Percentiles rank a stretch among this genome's conserved stretches.
phyloP scores from a whole-genome alignment of 2,113 vertebrate genomes.

The Eulemur macaco region DNA sequence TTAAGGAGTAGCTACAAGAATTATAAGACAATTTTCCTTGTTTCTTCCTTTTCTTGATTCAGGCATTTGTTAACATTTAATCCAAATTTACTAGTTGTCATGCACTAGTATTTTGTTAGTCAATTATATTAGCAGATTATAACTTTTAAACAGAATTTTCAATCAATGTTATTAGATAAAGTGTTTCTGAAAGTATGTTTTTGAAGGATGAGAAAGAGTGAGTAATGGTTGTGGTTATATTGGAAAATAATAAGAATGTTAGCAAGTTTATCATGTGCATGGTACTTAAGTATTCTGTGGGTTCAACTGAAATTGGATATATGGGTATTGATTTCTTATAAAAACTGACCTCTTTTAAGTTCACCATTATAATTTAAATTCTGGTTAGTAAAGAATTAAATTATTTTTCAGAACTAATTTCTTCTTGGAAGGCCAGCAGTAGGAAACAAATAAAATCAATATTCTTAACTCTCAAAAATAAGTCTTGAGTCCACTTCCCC shows the following conservation, averaged over 20 bases:
- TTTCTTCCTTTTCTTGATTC: neutral
- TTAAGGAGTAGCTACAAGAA: neutral
- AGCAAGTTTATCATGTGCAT: neutral
- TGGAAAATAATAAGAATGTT: constrained; percentile 36
- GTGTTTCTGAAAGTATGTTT: neutral
- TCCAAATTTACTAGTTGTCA: neutral
- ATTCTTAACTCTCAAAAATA: constrained; percentile 37
- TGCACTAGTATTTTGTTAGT: neutral
- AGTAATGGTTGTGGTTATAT: neutral
- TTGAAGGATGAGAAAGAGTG: neutral
- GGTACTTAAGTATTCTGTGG: constrained; percentile 17
- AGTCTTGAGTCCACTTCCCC: neutral
- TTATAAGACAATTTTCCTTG: neutral
- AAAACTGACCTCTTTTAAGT: constrained; percentile 38
- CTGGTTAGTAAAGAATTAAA: constrained; percentile 39
- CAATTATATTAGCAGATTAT: neutral
- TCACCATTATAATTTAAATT: constrained; percentile 52
- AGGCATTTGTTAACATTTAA: constrained; percentile 3
- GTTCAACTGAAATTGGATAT: constrained; percentile 18
- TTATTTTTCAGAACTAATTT: constrained; percentile 36
- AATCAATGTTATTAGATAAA: neutral
- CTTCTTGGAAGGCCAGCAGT: neutral
- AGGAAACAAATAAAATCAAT: constrained; percentile 44
- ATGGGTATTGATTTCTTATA: constrained; percentile 16
- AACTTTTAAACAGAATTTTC: constrained; percentile 41